Conservation (phyloP, 2,888 invertebrate genomes). For the Campopleginae sp. region DNA sequence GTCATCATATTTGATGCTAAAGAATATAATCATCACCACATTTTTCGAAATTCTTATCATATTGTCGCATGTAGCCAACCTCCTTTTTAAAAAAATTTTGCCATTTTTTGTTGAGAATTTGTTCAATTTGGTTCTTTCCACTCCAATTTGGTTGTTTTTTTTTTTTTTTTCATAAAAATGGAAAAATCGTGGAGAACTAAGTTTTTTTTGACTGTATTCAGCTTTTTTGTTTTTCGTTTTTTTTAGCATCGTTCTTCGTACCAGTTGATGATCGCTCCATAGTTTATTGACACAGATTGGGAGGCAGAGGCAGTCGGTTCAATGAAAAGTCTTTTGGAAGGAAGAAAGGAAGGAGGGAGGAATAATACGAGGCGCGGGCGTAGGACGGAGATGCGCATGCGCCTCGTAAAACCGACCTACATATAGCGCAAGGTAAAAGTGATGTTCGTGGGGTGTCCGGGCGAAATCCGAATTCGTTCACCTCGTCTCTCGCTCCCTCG, state of each 20-base stretch:
- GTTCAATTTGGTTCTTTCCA: neutral
- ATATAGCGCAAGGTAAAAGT: constrained; percentile 27
- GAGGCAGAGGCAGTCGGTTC: neutral
- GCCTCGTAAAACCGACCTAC: constrained; percentile 43
- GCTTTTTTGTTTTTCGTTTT: neutral
- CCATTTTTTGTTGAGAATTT: neutral
- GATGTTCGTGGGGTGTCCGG: constrained; percentile 52
- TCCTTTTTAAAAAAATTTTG: neutral
- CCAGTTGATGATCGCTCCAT: constrained; percentile 22
- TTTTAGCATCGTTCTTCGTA: neutral
- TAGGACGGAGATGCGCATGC: constrained; percentile 54
- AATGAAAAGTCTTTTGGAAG: constrained; percentile 32
- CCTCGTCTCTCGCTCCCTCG: constrained; percentile 37
- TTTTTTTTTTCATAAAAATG: neutral
- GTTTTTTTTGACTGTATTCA: neutral
- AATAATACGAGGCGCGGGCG: constrained; percentile 39
- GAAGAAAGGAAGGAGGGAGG: neutral
- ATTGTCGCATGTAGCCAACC: too few relatives aligned
- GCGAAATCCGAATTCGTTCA: constrained; percentile 64
- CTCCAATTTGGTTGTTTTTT: too few relatives aligned
- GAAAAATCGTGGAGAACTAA: neutral
- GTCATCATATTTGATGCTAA: too few relatives aligned
- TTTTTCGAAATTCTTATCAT: too few relatives aligned
- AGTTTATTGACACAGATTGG: neutral
- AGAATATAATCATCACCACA: too few relatives aligned